Conservation (phyloP, 2,113 vertebrate species). For the Junco hyemalis region DNA sequence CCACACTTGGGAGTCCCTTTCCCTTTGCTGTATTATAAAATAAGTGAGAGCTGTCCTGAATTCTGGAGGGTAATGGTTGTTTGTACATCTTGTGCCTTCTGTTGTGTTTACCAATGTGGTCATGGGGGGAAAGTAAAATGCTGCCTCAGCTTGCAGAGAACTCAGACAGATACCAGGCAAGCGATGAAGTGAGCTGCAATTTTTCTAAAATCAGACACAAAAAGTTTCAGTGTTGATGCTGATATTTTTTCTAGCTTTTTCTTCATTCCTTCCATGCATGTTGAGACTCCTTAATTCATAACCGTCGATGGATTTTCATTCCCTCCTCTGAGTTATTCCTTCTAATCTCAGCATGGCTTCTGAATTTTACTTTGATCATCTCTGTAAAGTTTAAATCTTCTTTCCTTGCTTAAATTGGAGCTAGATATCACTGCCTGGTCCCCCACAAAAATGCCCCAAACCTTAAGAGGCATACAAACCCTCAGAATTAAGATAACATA, state of each 20-base stretch:
- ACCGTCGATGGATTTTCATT: background rate
- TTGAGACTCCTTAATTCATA: background rate
- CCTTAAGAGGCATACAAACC: background rate
- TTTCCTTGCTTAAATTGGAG: background rate
- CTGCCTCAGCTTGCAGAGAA: background rate
- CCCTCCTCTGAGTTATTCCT: background rate
- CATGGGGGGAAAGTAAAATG: background rate
- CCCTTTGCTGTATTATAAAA: background rate
- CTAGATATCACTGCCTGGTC: background rate
- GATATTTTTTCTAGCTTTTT: background rate
- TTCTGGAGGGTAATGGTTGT: background rate
- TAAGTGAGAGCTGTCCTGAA: background rate
- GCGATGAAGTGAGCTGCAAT: background rate
- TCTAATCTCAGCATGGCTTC: constrained; percentile 4
- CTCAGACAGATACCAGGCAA: background rate
- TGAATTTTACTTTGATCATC: constrained; percentile 37
- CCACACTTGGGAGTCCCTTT: background rate
- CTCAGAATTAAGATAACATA: background rate
- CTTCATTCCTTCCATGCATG: background rate
- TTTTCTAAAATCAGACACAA: background rate
- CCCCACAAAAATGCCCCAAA: background rate
- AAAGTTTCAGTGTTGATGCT: background rate
- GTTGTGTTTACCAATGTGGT: rapidly evolving
- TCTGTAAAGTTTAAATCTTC: background rate
- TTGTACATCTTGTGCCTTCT: background rate